Evolutionary conservation across 2,113 vertebrate genomes (phyloP), one percentile per base, ranked within the genome.

Genomic region (Cebidichthys violaceus): DNA sequence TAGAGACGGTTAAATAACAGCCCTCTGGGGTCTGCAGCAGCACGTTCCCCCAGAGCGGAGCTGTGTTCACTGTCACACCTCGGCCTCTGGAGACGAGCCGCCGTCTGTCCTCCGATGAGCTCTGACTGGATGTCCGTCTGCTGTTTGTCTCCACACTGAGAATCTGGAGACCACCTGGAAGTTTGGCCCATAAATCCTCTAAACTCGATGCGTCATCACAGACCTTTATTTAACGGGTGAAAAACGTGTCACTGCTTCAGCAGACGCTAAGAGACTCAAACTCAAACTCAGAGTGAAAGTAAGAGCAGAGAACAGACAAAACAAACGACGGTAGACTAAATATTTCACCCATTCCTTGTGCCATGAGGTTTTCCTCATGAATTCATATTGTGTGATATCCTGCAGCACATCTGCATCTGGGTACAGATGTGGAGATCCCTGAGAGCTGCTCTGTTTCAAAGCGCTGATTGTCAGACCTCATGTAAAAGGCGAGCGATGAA

Each of bases 1-100:
- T 55, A 9, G 17, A 54, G 62, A 24, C 41, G 0, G 15, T 4
- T 0, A 57, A 71, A 47, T 69, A 0, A 83, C 50, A 52, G 17
- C 39, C 35, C 68, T 22, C 31, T 0, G 2, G 55, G 59, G 69
- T 18, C 8, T 35, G 62, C 69, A 67, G 24, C n/a, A 74, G 41
- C 24, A 73, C 18, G 33, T 68, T 61, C 76, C 50, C 29, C 35
- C 10, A 7, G 5, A 13, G 55, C 5, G 20, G 6, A 72, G 45
- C 78, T 47, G 60, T 61, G 89, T 79, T 50, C 33, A 0, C 55
- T 70, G 82, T 89, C 61, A 81, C 83, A 86, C 83, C 71, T 88
- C 60, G 0, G 39, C 83, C 81, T 66, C 88, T 41, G 54, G 75
- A 81, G 81, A 83, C 45, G 0, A 1, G 33, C 33, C 20, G 27